Conservation (phyloP, 2,888 invertebrate genomes). For the Nymphalis c-album region DNA sequence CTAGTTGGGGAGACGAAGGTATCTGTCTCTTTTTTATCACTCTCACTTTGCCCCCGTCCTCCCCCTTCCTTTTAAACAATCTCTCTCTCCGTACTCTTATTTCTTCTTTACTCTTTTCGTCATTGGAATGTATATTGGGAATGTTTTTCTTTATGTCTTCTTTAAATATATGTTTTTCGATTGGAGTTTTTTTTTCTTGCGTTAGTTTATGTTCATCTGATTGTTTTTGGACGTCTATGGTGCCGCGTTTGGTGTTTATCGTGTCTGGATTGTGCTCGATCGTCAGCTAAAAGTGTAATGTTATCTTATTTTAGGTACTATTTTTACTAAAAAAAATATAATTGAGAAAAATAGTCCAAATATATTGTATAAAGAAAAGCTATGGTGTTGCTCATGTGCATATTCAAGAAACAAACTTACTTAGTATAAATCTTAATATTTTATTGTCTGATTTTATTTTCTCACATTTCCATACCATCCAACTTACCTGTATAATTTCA, state of each 20-base stretch:
- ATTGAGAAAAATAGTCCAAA: too few species aligned
- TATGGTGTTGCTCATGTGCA: too few species aligned
- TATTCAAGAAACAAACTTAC: too few species aligned
- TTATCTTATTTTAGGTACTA: too few species aligned
- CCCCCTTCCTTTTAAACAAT: constrained; percentile 72
- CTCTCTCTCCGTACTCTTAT: constrained; percentile 65
- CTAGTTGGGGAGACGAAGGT: constrained; percentile 69
- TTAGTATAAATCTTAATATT: too few species aligned
- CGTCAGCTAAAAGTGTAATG: constrained; percentile 87
- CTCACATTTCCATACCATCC: background rate
- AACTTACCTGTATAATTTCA: constrained; percentile 39
- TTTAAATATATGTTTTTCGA: constrained; percentile 79
- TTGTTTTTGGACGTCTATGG: constrained; percentile 41
- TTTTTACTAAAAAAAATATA: too few species aligned
- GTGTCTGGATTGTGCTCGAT: constrained; percentile 94
- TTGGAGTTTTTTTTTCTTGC: constrained; percentile 67
- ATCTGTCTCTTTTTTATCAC: constrained; percentile 64
- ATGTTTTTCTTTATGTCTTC: constrained; percentile 46
- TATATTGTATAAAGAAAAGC: too few species aligned
- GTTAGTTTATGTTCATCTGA: constrained; percentile 45
- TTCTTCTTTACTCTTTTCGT: constrained; percentile 75
- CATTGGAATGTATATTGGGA: constrained; percentile 56
- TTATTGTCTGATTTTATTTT: background rate
- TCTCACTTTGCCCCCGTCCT: constrained; percentile 60
- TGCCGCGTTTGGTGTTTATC: constrained; percentile 43